These are phyloP conservation scores for Agrotis puta DNA, from an alignment of 2,888 invertebrate genomes.

Conservation along the genomic window DNA sequence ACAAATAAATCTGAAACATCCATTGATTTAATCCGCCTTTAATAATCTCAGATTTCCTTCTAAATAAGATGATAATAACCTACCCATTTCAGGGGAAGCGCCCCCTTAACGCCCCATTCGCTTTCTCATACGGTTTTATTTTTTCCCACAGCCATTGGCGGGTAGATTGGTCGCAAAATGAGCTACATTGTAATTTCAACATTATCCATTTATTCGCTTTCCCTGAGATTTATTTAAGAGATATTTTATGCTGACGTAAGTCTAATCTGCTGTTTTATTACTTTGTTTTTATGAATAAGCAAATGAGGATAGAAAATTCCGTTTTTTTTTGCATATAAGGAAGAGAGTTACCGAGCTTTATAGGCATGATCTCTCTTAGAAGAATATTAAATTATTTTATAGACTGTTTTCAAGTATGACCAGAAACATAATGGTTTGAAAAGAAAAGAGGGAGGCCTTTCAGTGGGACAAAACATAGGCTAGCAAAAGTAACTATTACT, in stretches of 20 bases:
- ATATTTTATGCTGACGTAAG: slow-evolving; percentile 55
- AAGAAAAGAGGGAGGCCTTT: no score
- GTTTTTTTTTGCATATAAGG: neutral
- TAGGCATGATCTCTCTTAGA: neutral
- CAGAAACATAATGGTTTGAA: no score
- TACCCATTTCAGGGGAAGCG: slow-evolving; percentile 12
- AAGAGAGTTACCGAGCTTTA: no score
- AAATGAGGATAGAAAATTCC: neutral
- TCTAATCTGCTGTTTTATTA: slow-evolving; percentile 43
- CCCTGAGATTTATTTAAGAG: slow-evolving; percentile 61
- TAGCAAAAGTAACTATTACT: no score
- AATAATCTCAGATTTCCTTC: slow-evolving; percentile 16
- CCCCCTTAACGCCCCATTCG: slow-evolving; percentile 37
- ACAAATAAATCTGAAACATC: no score
- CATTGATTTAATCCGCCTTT: neutral
- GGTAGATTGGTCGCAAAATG: slow-evolving; percentile 65
- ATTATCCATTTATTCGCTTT: slow-evolving; percentile 68
- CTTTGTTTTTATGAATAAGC: slow-evolving; percentile 24
- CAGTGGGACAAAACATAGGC: no score
- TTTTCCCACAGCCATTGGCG: slow-evolving; percentile 40
- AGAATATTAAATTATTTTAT: neutral
- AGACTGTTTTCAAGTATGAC: no score
- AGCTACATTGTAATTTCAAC: slow-evolving; percentile 69
- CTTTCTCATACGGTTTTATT: slow-evolving; percentile 43
- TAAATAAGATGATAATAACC: slow-evolving; percentile 19